Conservation (phyloP, 1,140 invertebrate species). For the Drosophila sturtevanti region DNA sequence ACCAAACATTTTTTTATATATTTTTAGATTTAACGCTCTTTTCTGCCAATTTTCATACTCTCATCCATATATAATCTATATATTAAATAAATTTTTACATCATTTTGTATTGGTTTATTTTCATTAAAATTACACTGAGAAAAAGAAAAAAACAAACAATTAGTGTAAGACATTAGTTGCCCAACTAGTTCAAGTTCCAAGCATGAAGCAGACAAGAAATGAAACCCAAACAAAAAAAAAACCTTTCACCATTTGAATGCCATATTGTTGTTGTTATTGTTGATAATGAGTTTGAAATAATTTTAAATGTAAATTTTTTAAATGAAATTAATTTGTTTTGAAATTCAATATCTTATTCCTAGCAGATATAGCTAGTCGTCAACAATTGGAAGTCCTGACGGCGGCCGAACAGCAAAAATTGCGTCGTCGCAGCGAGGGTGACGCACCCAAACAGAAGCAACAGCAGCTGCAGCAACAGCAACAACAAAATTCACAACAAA, state of each 20-base stretch:
- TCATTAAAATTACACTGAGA: conserved; percentile 59
- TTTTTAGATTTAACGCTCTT: background rate
- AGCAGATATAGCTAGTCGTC: conserved; percentile 53
- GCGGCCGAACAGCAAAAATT: conserved; percentile 67
- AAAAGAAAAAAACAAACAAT: conserved; percentile 34
- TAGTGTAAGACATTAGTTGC: conserved; percentile 1
- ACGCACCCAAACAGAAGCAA: conserved; percentile 64
- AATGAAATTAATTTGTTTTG: background rate
- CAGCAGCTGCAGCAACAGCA: conserved; percentile 46
- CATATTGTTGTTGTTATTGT: conserved; percentile 21
- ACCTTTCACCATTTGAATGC: background rate
- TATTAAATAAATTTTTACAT: conserved; percentile 3
- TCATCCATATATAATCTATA: conserved; percentile 3
- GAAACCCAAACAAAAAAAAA: background rate
- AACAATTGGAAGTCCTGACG: conserved; percentile 55
- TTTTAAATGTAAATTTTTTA: no score
- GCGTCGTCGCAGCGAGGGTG: conserved; percentile 79
- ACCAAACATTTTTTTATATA: background rate
- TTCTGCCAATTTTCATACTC: background rate
- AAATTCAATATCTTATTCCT: background rate
- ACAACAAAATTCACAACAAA: conserved; percentile 24
- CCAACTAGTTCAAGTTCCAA: conserved; percentile 3
- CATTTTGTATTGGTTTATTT: conserved; percentile 7
- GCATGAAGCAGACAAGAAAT: conserved; percentile 19
- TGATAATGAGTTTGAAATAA: background rate